phyloP scores from a whole-genome alignment of 2,797 vertebrate genomes.

The Malurus splendens region DNA sequence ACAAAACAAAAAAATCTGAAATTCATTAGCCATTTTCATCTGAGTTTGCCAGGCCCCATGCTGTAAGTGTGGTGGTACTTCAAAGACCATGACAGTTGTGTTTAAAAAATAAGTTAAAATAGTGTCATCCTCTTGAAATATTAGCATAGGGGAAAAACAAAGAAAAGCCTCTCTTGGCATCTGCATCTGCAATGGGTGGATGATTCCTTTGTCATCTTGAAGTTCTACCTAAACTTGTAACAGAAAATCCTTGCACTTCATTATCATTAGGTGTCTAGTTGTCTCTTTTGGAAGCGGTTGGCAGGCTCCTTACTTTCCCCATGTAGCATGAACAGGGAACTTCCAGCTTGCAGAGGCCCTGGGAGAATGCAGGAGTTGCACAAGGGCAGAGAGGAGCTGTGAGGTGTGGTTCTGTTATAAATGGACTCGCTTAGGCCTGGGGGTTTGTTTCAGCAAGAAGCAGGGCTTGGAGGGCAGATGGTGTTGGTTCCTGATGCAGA shows the following conservation, averaged over 20 bases:
- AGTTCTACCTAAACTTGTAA: neutral
- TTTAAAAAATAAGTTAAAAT: neutral
- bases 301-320: neutral
- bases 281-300: neutral
- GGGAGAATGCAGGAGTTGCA: neutral
- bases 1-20: neutral
- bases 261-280: neutral
- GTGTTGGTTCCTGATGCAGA: neutral
- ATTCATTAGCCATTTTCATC: conserved; percentile 2
- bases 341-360: neutral
- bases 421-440: neutral
- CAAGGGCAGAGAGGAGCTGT: neutral
- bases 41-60: neutral
- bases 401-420: neutral
- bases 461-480: neutral
- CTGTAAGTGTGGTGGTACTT: conserved; percentile 1
- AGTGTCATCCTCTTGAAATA: neutral
- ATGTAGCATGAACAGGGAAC: neutral
- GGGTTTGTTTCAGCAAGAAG: neutral
- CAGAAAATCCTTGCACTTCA: neutral
- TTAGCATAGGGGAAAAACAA: neutral
- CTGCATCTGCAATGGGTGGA: neutral
- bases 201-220: conserved; percentile 7
- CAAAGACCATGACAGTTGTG: conserved; percentile 1
- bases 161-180: neutral